These are phyloP conservation scores for Deroplatys truncata DNA, from an alignment of 2,888 invertebrate genomes.

Conservation along the genomic window DNA sequence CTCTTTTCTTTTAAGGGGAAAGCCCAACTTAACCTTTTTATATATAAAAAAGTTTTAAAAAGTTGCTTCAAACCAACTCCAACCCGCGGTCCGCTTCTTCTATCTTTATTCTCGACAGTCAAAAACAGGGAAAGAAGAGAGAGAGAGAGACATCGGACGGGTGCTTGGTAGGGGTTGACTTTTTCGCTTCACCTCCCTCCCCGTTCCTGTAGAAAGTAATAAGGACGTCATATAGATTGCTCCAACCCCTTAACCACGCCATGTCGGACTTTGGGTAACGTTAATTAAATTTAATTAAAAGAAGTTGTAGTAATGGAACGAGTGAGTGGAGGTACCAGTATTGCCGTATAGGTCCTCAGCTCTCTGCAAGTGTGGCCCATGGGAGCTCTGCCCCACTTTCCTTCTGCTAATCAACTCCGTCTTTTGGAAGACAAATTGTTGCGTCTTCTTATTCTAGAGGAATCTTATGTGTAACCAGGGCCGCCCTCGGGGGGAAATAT, in stretches of 20 bases:
- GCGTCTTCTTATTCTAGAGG: no score
- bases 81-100: neutral
- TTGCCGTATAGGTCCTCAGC: neutral
- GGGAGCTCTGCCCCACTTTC: neutral
- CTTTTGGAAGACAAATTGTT: no score
- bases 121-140: slow-evolving; percentile 13
- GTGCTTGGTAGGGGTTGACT: neutral
- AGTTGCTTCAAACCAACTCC: neutral
- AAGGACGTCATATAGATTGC: slow-evolving; percentile 41
- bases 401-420: neutral
- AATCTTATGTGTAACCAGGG: no score
- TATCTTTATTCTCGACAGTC: slow-evolving; percentile 11
- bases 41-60: slow-evolving; percentile 6
- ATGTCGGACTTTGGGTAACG: slow-evolving; percentile 48
- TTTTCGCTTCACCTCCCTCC: neutral
- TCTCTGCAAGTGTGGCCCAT: neutral
- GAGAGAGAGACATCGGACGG: neutral
- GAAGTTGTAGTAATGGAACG: slow-evolving; percentile 39
- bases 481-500: no score
- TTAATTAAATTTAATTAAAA: slow-evolving; percentile 52
- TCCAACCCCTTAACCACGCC: slow-evolving; percentile 37
- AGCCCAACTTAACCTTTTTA: slow-evolving; percentile 4
- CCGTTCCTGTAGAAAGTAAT: slow-evolving; percentile 36
- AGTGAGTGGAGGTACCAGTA: slow-evolving; percentile 7
- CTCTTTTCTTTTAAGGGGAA: neutral